Evolutionary conservation across 1,140 invertebrate species (phyloP).

Genomic region (Formica selysi): DNA sequence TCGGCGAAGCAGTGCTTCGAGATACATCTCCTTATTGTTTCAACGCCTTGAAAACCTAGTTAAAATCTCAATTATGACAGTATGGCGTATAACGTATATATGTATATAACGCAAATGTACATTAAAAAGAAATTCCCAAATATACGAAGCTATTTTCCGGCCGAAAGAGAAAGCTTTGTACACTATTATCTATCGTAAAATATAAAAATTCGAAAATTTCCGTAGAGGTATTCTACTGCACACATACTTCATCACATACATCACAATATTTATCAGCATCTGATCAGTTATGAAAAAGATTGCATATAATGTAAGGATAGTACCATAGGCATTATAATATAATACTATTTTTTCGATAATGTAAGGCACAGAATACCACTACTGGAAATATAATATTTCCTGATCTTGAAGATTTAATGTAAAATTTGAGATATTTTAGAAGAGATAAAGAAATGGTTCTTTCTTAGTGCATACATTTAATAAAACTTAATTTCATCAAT

Average conservation of each 20-base stretch:
- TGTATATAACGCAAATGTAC: conserved; percentile 85
- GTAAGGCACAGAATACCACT: conserved; percentile 4
- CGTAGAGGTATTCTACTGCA: conserved; percentile 3
- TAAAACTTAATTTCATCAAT: conserved; percentile 15
- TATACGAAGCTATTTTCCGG: conserved; percentile 85
- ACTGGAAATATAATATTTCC: not conserved
- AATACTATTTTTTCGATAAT: not conserved
- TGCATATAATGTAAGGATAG: not conserved
- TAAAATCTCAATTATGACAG: conserved; percentile 61
- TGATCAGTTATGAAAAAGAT: conserved; percentile 9
- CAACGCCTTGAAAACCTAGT: conserved; percentile 70
- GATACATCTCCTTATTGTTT: conserved; percentile 70
- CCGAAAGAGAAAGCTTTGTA: conserved; percentile 67
- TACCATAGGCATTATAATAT: not conserved
- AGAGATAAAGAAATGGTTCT: too few species aligned
- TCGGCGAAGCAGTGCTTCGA: conserved; percentile 62
- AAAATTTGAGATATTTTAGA: too few species aligned
- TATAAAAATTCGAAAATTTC: conserved; percentile 26
- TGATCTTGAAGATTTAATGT: too few species aligned
- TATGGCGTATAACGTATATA: conserved; percentile 73
- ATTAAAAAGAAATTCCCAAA: conserved; percentile 83
- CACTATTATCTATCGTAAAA: conserved; percentile 47
- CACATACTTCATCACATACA: not conserved
- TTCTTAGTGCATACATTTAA: not conserved
- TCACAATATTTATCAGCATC: not conserved